Base-by-base conservation (phyloP, 2,797 vertebrate genomes). In the Linurgus olivaceus region DNA sequence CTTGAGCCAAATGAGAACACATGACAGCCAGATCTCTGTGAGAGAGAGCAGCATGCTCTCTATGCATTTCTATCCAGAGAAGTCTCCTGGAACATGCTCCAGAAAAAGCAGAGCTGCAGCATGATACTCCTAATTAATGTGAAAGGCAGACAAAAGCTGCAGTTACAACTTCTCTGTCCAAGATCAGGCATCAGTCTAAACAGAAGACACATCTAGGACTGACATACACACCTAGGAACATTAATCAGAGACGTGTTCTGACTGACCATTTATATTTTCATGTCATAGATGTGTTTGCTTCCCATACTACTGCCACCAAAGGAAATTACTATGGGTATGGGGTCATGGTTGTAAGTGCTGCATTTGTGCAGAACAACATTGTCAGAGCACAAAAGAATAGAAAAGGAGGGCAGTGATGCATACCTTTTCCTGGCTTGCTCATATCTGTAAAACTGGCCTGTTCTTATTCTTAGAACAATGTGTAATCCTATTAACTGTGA, bases 401-500 rank as follows among this genome's bases (percentile, higher is more conserved):
- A 93, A 92, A 65, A 91, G 68, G 38, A 90, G 37, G 42, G 75
- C 81, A 93, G 3, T 47, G 61, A 89, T 85, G 86, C 78, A 61
- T 94, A 92, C 63, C 48, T 87, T 95, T 92, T 92, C 45, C 57
- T 94, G 77, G 59, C 47, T 93, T 3, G 0, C 40, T 77, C 72
- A 52, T 40, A 87, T 88, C 61, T 87, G 10, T 79, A 85, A 82
- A 50, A 65, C 50, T 68, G 58, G 48, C 52, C 44, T 94, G 67
- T 91, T 86, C 87, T 86, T 93, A 70, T 85, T 92, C 86, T 71
- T 84, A 59, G 52, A 90, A 94, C 90, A 91, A 92, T 51, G n/a
- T 85, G 84, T 93, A 95, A 96, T 95, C 88, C 93, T 94, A 92
- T 93, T 96, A 96, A 93, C 92, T 82, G 84, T 59, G 66, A 88